Evolutionary conservation across 2,113 vertebrate species (phyloP), one percentile per base, ranked within the genome.

Genomic region (Ciconia boyciana): DNA sequence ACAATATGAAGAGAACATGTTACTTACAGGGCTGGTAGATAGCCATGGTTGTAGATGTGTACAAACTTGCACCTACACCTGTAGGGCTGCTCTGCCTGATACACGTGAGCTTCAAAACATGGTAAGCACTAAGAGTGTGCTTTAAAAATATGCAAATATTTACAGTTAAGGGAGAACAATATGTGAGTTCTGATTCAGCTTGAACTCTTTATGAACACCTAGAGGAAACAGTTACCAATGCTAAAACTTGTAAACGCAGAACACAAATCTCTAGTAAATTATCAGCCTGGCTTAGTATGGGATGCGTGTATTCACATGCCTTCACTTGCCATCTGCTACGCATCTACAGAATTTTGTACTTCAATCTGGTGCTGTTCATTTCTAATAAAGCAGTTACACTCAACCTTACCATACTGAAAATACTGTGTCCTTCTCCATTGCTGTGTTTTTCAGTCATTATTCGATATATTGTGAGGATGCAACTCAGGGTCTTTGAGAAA

Each of bases 241-340:
- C 36, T 60, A 85, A 82, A 44, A 71, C 46, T 36, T 61, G 48
- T 51, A 79, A 89, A 87, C 82, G 57, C 81, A 74, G 58, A 83
- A 54, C 25, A 80, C 39, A 83, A 69, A 91, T 84, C 49, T 87
- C 72, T 52, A 61, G 84, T 54, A 83, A 90, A 93, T 57, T 51
- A 81, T 68, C 58, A 83, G 66, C 49, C 82, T 65, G 32, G 70
- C 58, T 95, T 96, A 74, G 62, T 80, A 88, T 85, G 90, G 75
- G 49, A 69, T 80, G 70, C 78, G 60, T 91, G 87, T 89, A 87
- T 85, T 96, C 90, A 64, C 57, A 81, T 94, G 96, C 55, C 71
- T 96, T 96, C 92, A 95, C 93, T 91, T 91, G 85, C 96, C 96
- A 96, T 97, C 90, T 97, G 96, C 90, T 96, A 85, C 90, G 85